Evolutionary conservation across 2,888 invertebrate genomes (phyloP).

Genomic region (Tortricodes alternella): DNA sequence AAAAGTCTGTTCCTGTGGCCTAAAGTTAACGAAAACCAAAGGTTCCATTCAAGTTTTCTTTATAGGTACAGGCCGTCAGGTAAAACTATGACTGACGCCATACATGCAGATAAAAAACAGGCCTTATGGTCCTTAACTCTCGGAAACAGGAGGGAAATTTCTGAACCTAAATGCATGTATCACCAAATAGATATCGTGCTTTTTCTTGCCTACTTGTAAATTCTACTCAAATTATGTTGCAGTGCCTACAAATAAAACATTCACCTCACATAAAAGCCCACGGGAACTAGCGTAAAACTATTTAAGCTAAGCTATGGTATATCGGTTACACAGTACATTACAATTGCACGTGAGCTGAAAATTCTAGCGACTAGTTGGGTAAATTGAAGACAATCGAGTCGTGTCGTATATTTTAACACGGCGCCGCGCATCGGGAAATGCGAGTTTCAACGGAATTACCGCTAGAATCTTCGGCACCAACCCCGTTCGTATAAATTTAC

Average conservation of each 20-base stretch:
- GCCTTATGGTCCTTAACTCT: no score
- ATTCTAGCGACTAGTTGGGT: slow-evolving; percentile 47
- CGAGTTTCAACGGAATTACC: slow-evolving; percentile 57
- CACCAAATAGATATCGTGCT: no score
- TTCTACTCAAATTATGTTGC: background rate
- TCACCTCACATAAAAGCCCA: slow-evolving; percentile 28
- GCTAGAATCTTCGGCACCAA: slow-evolving; percentile 49
- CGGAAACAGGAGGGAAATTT: no score
- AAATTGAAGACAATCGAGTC: slow-evolving; percentile 56
- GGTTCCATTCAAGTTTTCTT: no score
- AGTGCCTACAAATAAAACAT: slow-evolving; percentile 21
- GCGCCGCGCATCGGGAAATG: slow-evolving; percentile 45
- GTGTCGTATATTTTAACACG: slow-evolving; percentile 60
- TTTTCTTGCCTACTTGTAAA: no score
- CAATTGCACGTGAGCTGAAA: slow-evolving; percentile 60
- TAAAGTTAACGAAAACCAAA: no score
- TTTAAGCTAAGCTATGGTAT: slow-evolving; percentile 45
- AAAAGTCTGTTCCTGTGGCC: no score
- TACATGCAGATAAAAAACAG: no score
- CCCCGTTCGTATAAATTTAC: slow-evolving; percentile 50
- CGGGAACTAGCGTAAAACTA: slow-evolving; percentile 40
- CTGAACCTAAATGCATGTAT: no score
- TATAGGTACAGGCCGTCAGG: no score
- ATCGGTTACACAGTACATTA: slow-evolving; percentile 57
- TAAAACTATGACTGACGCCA: no score